A percentile compares a stretch with the other conserved stretches of the same genome.
Evolutionary conservation across 2,888 invertebrate species (phyloP).

Genomic region (Callimorpha dominula): DNA sequence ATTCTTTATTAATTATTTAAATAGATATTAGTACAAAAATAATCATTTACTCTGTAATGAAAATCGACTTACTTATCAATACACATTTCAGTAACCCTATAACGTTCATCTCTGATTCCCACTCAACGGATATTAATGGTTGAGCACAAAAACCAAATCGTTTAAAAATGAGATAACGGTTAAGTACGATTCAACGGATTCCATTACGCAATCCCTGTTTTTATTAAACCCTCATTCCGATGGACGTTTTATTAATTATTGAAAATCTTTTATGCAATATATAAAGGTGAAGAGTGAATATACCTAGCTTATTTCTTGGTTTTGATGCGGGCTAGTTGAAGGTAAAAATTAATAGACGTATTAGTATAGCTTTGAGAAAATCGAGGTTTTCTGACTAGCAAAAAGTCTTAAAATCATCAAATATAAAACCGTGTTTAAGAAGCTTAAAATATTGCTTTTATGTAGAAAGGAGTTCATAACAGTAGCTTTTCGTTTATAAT

Average conservation of each 20-base stretch:
- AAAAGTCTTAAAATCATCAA: background rate
- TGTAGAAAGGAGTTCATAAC: background rate
- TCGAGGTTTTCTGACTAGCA: background rate
- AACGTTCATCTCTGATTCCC: slow-evolving; percentile 29
- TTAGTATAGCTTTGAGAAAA: background rate
- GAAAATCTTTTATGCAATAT: slow-evolving; percentile 25
- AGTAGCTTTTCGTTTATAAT: background rate
- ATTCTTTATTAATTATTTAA: background rate
- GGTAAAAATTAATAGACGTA: background rate
- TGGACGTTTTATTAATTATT: slow-evolving; percentile 43
- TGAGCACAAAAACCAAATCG: slow-evolving; percentile 46
- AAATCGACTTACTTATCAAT: slow-evolving; percentile 14
- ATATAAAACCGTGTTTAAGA: background rate
- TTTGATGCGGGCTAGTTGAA: background rate
- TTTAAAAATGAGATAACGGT: slow-evolving; percentile 52
- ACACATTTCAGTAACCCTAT: slow-evolving; percentile 14
- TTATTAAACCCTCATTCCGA: slow-evolving; percentile 31
- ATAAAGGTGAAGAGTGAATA: slow-evolving; percentile 2
- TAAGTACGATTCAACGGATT: slow-evolving; percentile 49
- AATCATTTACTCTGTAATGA: background rate
- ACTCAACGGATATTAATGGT: slow-evolving; percentile 49
- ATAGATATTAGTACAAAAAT: background rate
- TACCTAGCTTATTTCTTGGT: background rate
- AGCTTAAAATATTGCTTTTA: background rate
- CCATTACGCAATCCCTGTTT: slow-evolving; percentile 37